Evolutionary conservation across 2,113 vertebrate genomes (phyloP).

Genomic region (Uria lomvia): DNA sequence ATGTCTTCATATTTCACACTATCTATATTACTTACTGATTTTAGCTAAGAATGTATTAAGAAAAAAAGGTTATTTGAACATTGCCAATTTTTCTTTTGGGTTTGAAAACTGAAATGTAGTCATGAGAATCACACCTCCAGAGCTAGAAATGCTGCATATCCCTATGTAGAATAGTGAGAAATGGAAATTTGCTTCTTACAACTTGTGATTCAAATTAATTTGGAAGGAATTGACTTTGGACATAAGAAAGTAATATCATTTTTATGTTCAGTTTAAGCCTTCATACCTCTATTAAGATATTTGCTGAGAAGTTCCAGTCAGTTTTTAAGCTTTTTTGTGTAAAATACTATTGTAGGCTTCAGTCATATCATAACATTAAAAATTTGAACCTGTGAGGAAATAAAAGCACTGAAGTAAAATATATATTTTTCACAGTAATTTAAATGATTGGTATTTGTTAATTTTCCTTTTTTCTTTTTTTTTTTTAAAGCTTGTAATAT

Average conservation of each 20-base stretch:
- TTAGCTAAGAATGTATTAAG: not conserved
- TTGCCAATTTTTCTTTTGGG: not conserved
- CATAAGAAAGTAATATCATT: not conserved
- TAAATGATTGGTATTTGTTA: not conserved
- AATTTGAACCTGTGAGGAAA: not conserved
- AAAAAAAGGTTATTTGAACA: not conserved
- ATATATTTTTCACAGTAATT: not conserved
- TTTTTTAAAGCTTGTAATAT: constrained; percentile 87
- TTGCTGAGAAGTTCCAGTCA: not conserved
- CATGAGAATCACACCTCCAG: not conserved
- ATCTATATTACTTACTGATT: not conserved
- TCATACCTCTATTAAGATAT: not conserved
- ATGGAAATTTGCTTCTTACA: not conserved
- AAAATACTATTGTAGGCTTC: not conserved
- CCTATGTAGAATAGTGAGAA: not conserved
- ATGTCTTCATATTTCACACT: not conserved
- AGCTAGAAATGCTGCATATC: not conserved
- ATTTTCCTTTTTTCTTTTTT: not conserved
- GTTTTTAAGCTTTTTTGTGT: not conserved
- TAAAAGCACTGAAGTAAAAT: not conserved
- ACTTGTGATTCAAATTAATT: not conserved
- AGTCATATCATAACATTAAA: not conserved
- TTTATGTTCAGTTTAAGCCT: not conserved
- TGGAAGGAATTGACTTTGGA: not conserved
- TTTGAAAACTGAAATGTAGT: not conserved